Conservation (phyloP, 2,888 invertebrate genomes). For the Erannis defoliaria region DNA sequence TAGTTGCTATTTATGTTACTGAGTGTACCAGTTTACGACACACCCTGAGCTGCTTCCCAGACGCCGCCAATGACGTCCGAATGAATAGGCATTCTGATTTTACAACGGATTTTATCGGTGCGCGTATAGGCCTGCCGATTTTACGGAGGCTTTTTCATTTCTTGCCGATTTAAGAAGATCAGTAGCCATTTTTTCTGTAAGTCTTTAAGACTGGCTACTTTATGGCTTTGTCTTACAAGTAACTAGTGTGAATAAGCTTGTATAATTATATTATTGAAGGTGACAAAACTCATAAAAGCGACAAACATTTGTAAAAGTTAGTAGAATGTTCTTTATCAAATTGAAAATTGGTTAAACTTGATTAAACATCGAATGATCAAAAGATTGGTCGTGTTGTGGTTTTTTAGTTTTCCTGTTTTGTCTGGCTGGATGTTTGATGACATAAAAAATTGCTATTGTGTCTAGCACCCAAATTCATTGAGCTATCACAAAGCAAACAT, state of each 20-base stretch:
- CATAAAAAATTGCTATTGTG: background rate
- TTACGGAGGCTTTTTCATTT: constrained; percentile 4
- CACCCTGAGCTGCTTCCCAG: constrained; percentile 44
- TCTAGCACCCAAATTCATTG: background rate
- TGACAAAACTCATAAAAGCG: no score
- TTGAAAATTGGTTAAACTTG: constrained; percentile 1
- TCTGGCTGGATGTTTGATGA: background rate
- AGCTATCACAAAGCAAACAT: background rate
- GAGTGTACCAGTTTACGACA: constrained; percentile 56
- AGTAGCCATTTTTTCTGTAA: constrained; percentile 29
- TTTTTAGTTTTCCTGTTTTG: background rate
- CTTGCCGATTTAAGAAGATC: constrained; percentile 26
- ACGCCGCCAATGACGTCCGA: constrained; percentile 26
- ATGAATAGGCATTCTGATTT: constrained; percentile 59
- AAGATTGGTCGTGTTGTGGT: background rate
- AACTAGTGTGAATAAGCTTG: no score
- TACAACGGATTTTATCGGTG: constrained; percentile 40
- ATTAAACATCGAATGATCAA: background rate
- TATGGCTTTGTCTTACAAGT: background rate
- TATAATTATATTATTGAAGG: background rate
- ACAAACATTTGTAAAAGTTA: no score
- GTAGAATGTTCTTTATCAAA: no score
- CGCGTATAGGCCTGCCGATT: constrained; percentile 24
- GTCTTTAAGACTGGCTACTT: constrained; percentile 14
- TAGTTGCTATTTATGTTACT: background rate